These are phyloP conservation scores for Schizotus pectinicornis DNA, from an alignment of 2,888 invertebrate species.

Conservation along the genomic window DNA sequence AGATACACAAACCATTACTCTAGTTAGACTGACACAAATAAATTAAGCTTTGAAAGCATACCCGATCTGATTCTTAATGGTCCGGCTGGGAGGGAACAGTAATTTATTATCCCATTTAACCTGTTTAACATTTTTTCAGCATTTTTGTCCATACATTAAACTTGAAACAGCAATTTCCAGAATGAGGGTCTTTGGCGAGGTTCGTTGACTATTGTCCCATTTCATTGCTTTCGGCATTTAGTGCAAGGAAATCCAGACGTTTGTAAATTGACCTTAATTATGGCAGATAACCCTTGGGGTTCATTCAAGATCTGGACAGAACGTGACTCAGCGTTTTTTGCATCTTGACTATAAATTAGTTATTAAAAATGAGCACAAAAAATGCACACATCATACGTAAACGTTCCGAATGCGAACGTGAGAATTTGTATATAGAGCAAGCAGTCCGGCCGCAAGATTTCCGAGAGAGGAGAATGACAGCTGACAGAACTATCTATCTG, in stretches of 20 bases:
- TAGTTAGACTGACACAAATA: conserved; percentile 37
- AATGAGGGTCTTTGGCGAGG: too few species aligned
- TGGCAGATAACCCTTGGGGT: conserved; percentile 2
- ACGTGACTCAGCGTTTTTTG: conserved; percentile 8
- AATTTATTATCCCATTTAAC: too few species aligned
- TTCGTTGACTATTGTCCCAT: too few species aligned
- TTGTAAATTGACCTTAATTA: too few species aligned
- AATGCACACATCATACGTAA: conserved; percentile 2
- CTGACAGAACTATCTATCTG: conserved; percentile 35
- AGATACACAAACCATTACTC: conserved; percentile 37
- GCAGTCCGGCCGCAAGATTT: neutral
- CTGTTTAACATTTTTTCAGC: too few species aligned
- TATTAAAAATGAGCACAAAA: neutral
- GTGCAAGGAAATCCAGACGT: neutral
- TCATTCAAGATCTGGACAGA: conserved; percentile 7
- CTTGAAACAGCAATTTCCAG: too few species aligned
- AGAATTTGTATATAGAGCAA: neutral
- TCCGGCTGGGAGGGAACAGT: conserved; percentile 4
- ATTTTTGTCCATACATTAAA: too few species aligned
- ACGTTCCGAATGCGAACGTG: neutral
- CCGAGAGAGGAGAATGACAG: conserved; percentile 29
- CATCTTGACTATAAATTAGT: conserved; percentile 8
- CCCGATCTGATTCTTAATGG: conserved; percentile 36
- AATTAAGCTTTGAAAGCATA: conserved; percentile 36
- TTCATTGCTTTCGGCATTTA: too few species aligned